A percentile compares a stretch with the other conserved stretches of the same genome.
Evolutionary conservation across 2,113 vertebrate genomes (phyloP).

Genomic region (Etheostoma cragini): DNA sequence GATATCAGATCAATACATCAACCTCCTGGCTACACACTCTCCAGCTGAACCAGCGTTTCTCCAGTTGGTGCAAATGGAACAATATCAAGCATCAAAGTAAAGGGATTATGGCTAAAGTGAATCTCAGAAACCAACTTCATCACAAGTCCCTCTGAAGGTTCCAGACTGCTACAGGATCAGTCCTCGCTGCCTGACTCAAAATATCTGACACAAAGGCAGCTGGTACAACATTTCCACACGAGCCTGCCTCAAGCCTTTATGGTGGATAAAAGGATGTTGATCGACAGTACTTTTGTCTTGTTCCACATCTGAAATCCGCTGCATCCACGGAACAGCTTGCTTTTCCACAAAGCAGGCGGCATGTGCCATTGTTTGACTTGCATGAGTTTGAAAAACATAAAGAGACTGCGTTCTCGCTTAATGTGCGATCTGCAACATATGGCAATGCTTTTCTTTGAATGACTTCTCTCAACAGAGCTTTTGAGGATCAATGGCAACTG

Average conservation of each 20-base stretch:
- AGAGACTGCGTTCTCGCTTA: neutral
- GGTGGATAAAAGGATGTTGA: constrained; percentile 1
- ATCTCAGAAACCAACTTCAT: constrained; percentile 22
- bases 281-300: neutral
- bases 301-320: constrained; percentile 8
- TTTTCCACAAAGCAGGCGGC: neutral
- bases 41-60: constrained; percentile 21
- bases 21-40: constrained; percentile 23
- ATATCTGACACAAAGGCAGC: constrained; percentile 4
- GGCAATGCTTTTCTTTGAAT: neutral
- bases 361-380: neutral
- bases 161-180: neutral
- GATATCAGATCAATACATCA: constrained; percentile 40
- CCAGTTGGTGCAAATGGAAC: constrained; percentile 12
- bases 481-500: neutral
- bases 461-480: neutral
- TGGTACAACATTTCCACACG: neutral
- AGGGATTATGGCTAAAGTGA: constrained; percentile 28
- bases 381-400: constrained; percentile 1
- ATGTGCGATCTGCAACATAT: constrained; percentile 14
- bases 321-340: constrained; percentile 8
- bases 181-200: neutral
- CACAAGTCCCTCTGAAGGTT: constrained; percentile 13
- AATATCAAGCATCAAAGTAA: constrained; percentile 34
- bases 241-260: constrained; percentile 10